Base-by-base conservation (phyloP, 2,113 vertebrate genomes). In the rabbit (Oryctolagus cuniculus) region DNA sequence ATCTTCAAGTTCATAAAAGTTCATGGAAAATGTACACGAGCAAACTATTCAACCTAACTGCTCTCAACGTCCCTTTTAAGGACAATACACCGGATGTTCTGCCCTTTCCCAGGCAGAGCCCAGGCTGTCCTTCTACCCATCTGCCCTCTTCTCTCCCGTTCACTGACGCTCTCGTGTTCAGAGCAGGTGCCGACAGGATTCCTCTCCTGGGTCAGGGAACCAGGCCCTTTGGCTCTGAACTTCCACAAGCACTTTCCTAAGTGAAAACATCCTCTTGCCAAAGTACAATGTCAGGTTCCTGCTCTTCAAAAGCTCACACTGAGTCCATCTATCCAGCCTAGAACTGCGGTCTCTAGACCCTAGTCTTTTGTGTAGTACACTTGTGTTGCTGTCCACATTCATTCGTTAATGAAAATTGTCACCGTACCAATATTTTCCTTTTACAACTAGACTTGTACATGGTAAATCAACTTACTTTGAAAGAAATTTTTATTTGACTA, bases 381-480 rank as follows among this genome's bases (percentile, higher is more conserved):
- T 2, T 79, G 15, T 31, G 64, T 15, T 22, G 44, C 53, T 75
- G 80, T 77, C 44, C 31, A 34, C 16, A 17, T 21, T 81, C 49
- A 55, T 61, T 93, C 64, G 79, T n/a, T 63, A 91, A 89, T 51
- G 69, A 27, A 29, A 69, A 82, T 63, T 94, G 70, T 75, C 5
- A 80, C 67, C 7, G 24, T 51, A n/a, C 3, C 15, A 15, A 36
- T 49, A 58, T 70, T 92, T 93, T 93, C 61, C 78, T 58, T 75
- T 79, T n/a, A 51, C 34, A 88, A 84, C 53, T 12, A 85, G 38
- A 85, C 34, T 80, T 90, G 79, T 70, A 36, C 22, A 69, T 73
- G 63, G 81, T 91, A 93, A 93, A 24, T 73, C 73, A 72, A 61
- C 86, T 58, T 66, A 70, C 82, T 79, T 83, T 67, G 63, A 90